Evolutionary conservation across 2,797 vertebrate species (phyloP).

Genomic region (Pristis pectinata): DNA sequence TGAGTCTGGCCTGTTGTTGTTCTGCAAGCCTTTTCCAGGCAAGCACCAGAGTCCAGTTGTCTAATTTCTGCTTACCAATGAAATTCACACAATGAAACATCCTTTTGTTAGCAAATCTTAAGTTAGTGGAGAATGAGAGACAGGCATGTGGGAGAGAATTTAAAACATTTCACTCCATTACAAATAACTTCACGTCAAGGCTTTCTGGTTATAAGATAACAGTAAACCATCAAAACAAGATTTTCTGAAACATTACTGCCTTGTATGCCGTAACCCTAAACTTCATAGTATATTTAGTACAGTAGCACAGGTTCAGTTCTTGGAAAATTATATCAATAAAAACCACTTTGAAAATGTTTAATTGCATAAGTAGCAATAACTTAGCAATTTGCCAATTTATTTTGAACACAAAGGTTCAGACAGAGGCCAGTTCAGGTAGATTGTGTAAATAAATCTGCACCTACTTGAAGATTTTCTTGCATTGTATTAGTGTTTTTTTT

Average conservation of each 20-base stretch:
- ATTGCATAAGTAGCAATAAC: background rate
- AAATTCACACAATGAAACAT: background rate
- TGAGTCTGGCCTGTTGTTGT: background rate
- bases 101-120: background rate
- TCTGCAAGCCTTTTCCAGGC: background rate
- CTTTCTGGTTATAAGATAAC: background rate
- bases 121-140: background rate
- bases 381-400: background rate
- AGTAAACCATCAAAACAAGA: background rate
- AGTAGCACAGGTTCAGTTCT: background rate
- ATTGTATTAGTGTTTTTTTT: background rate
- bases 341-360: background rate
- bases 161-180: constrained; percentile 15
- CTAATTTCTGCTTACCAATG: background rate
- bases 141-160: background rate
- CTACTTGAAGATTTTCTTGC: background rate
- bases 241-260: constrained; percentile 1
- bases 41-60: background rate
- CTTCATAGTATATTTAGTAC: background rate
- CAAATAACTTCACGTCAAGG: constrained; percentile 15
- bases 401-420: background rate
- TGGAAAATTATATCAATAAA: background rate
- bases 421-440: background rate
- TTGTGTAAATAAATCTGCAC: background rate
- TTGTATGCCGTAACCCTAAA: background rate